Evolutionary conservation across 2,888 invertebrate genomes (phyloP).

Genomic region (Lymantria dispar): DNA sequence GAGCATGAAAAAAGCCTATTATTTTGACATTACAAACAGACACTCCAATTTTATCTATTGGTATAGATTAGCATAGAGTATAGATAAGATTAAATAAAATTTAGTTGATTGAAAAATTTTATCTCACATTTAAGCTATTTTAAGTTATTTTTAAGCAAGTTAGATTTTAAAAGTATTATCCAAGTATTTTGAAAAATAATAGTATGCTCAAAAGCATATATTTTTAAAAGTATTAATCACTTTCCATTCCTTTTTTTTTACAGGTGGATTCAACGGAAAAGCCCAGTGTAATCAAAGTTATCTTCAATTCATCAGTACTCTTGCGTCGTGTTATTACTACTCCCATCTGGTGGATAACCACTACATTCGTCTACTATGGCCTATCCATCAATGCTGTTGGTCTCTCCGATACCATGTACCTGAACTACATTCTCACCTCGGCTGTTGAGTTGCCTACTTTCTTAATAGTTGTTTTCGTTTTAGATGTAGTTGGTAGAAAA

Average conservation of each 20-base stretch:
- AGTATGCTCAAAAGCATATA: not conserved
- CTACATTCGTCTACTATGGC: constrained; percentile 90
- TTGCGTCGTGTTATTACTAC: constrained; percentile 83
- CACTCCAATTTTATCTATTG: too few relatives aligned
- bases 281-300: constrained; percentile 47
- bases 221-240: not conserved
- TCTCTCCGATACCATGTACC: constrained; percentile 87
- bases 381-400: constrained; percentile 89
- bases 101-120: too few relatives aligned
- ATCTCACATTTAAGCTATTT: too few relatives aligned
- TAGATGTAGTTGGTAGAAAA: constrained; percentile 85
- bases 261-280: constrained; percentile 20
- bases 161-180: too few relatives aligned
- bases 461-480: constrained; percentile 81
- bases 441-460: constrained; percentile 88
- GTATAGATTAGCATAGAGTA: too few relatives aligned
- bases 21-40: too few relatives aligned
- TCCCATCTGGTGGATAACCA: constrained; percentile 90
- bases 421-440: constrained; percentile 86
- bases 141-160: too few relatives aligned
- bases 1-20: too few relatives aligned
- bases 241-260: too few relatives aligned
- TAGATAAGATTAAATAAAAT: too few relatives aligned
- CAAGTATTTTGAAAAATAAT: not conserved
- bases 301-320: constrained; percentile 76